These are phyloP conservation scores for Anomalospiza imberbis DNA, from an alignment of 2,797 vertebrate species.

Conservation along the genomic window DNA sequence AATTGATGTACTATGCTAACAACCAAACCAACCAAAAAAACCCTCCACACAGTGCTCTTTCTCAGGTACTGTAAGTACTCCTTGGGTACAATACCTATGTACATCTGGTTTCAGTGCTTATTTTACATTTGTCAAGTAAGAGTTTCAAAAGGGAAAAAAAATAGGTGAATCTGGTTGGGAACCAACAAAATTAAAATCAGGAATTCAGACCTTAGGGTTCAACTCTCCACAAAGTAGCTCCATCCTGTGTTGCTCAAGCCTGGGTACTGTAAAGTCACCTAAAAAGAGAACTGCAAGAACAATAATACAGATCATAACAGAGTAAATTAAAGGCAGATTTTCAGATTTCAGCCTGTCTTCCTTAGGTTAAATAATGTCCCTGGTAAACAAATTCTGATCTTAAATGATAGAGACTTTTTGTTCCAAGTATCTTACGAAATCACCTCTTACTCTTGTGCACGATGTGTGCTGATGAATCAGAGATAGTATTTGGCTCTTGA, in stretches of 20 bases:
- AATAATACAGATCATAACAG: not conserved
- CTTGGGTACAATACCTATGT: not conserved
- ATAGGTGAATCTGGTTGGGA: not conserved
- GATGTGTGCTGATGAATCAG: not conserved
- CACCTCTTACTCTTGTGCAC: not conserved
- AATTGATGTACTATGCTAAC: not conserved
- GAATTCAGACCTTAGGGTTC: not conserved
- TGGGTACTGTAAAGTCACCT: not conserved
- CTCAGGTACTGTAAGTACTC: not conserved
- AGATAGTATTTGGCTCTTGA: not conserved
- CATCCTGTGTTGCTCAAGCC: not conserved
- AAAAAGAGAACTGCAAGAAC: not conserved
- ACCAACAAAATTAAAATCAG: not conserved
- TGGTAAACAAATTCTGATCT: constrained; percentile 34
- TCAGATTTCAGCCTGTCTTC: constrained; percentile 16
- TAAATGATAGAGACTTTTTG: not conserved
- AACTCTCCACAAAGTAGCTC: not conserved
- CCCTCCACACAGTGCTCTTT: not conserved
- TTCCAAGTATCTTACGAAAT: constrained; percentile 2
- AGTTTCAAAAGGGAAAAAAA: not conserved
- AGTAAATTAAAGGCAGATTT: constrained; percentile 17
- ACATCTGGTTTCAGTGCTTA: not conserved
- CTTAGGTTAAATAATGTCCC: constrained; percentile 24
- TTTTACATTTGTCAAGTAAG: not conserved
- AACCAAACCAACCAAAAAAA: not conserved